Evolutionary conservation across 2,797 vertebrate species (phyloP), one percentile per base, ranked within the genome.

Genomic region (Eospalax fontanierii): DNA sequence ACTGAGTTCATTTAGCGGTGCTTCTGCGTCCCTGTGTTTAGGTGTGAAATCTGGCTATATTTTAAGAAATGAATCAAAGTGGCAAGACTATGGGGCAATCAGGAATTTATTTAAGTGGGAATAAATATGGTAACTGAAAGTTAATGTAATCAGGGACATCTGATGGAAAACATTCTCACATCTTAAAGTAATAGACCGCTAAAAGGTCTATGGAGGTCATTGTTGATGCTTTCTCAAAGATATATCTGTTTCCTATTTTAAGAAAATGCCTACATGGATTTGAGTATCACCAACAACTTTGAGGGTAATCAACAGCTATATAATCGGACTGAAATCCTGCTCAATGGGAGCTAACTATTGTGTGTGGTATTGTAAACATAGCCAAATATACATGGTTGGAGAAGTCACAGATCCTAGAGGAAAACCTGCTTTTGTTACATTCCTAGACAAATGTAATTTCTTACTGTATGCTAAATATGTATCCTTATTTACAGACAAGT

Each of bases 31-130:
- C 46, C 46, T 11, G 46, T 46, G 46, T 46, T 46, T 46, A 46
- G 46, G 46, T 5, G 6, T 46, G 46, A 46, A 46, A 11, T 11
- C 11, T 5, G 40, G 35, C n/a, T 89, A 35, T 75, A 38, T 63
- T 84, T 95, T 54, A 94, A 93, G 68, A 87, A n/a, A 73, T 46
- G 46, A 87, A 83, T 40, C 57, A 71, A 82, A 22, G 38, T 71
- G 35, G 46, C 28, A 54, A 96, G 66, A 84, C 22, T 80, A 33
- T 8, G 76, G 35, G 38, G 61, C 0, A 87, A 61, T 74, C 38
- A 46, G 65, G 40, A 89, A 66, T 91, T 43, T 89, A 26, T 57
- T 76, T 21, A 91, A 40, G 22, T 59, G n/a, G 61, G 71, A 35
- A 89, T 71, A 90, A 83, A 81, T 84, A 26, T 50, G 3, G 16